Evolutionary conservation across 2,113 vertebrate genomes (phyloP).

Genomic region (Perccottus glenii): DNA sequence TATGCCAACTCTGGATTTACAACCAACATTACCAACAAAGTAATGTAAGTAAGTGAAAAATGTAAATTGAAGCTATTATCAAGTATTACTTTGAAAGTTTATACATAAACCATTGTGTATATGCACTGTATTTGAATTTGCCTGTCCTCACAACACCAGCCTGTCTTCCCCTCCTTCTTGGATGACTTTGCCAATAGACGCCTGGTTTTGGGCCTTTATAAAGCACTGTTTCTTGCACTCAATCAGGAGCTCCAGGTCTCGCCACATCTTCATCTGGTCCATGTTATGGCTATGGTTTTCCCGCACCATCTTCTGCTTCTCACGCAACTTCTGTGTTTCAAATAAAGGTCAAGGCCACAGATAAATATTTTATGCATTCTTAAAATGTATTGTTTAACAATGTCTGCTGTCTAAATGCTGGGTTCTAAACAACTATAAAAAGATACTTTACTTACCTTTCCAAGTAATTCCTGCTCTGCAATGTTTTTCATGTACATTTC

Average conservation of each 20-base stretch:
- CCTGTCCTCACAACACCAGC: slow-evolving; percentile 84
- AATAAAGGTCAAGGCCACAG: background rate
- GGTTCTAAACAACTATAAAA: slow-evolving; percentile 37
- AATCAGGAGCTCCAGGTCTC: slow-evolving; percentile 90
- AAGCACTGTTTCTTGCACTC: slow-evolving; percentile 94
- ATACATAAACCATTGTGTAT: background rate
- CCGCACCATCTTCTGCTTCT: slow-evolving; percentile 90
- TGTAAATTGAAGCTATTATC: background rate
- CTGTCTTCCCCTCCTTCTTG: slow-evolving; percentile 93
- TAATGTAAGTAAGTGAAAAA: background rate
- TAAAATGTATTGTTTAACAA: too few species aligned
- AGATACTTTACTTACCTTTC: slow-evolving; percentile 87
- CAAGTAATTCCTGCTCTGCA: slow-evolving; percentile 93
- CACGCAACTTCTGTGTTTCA: slow-evolving; percentile 86
- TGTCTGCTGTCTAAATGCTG: background rate
- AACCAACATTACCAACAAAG: slow-evolving; percentile 12
- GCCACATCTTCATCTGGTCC: slow-evolving; percentile 97
- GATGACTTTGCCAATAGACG: slow-evolving; percentile 88
- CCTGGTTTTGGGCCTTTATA: slow-evolving; percentile 86
- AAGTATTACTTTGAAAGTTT: too few species aligned
- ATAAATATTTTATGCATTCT: background rate
- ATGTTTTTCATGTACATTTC: slow-evolving; percentile 93
- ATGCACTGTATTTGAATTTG: background rate
- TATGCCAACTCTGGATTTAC: slow-evolving; percentile 8
- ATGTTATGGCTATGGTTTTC: slow-evolving; percentile 91